A percentile compares a stretch with the other conserved stretches of the same genome.
Conservation (phyloP, 2,888 invertebrate genomes). For the Boloria selene region DNA sequence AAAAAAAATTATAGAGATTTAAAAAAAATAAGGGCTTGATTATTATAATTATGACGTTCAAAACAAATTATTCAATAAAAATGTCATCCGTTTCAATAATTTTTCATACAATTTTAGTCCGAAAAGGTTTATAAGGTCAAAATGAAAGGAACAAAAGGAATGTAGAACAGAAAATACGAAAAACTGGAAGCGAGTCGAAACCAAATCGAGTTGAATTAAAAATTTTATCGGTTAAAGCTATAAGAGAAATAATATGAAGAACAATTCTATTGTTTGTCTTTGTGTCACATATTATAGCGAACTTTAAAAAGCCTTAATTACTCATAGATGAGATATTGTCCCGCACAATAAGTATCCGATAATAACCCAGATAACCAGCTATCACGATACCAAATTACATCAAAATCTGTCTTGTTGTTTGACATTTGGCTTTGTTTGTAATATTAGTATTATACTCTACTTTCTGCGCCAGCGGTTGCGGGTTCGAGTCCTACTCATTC, state of each 20-base stretch:
- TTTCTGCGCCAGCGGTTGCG: too few species aligned
- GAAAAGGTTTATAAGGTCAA: constrained; percentile 13
- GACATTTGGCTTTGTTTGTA: too few species aligned
- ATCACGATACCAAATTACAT: too few species aligned
- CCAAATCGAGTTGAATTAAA: constrained; percentile 24
- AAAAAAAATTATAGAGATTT: too few species aligned
- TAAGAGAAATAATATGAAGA: constrained; percentile 18
- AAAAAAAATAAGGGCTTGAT: too few species aligned
- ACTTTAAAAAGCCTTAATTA: background rate
- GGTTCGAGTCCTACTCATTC: too few species aligned
- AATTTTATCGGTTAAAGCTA: constrained; percentile 19
- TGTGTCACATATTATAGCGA: constrained; percentile 1
- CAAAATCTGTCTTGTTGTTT: too few species aligned
- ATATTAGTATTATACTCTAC: too few species aligned
- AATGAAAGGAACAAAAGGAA: constrained; percentile 20
- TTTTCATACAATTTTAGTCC: constrained; percentile 13
- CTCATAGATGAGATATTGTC: too few species aligned
- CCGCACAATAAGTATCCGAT: too few species aligned
- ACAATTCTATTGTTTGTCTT: constrained; percentile 6
- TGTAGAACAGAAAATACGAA: constrained; percentile 20
- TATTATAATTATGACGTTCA: too few species aligned
- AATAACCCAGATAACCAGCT: too few species aligned
- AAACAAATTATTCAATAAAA: constrained; percentile 16
- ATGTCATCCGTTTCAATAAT: constrained; percentile 13
- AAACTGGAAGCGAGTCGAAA: constrained; percentile 15